phyloP scores from a whole-genome alignment of 2,113 vertebrate species.

The Galeopterus variegatus region DNA sequence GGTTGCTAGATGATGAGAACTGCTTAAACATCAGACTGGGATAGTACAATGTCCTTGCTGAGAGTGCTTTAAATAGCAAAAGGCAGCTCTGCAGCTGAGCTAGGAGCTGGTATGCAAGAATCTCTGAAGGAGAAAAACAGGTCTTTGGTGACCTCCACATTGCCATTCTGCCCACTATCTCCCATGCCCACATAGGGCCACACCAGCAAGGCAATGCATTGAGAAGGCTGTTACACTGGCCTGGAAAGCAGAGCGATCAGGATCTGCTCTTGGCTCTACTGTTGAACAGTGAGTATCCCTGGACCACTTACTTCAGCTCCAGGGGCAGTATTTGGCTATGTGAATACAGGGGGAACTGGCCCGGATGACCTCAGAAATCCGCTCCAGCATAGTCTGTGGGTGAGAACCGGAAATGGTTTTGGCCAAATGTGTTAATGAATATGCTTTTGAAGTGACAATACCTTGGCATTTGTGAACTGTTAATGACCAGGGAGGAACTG shows the following conservation, averaged over 20 bases:
- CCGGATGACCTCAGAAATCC: neutral
- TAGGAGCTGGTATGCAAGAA: neutral
- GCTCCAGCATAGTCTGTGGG: neutral
- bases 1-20: neutral
- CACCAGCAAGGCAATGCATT: neutral
- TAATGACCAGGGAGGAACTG: neutral
- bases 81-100: neutral
- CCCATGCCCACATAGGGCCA: neutral
- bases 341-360: neutral
- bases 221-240: neutral
- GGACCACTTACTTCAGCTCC: neutral
- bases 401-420: neutral
- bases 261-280: neutral
- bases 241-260: neutral
- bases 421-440: neutral
- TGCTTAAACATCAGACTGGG: neutral
- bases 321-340: neutral
- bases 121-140: neutral
- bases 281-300: neutral
- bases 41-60: neutral
- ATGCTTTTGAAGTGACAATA: neutral
- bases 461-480: neutral
- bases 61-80: neutral
- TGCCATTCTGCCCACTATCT: neutral
- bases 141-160: neutral